These are phyloP conservation scores for Rosalia funebris DNA, from an alignment of 2,888 invertebrate species.

Conservation along the genomic window DNA sequence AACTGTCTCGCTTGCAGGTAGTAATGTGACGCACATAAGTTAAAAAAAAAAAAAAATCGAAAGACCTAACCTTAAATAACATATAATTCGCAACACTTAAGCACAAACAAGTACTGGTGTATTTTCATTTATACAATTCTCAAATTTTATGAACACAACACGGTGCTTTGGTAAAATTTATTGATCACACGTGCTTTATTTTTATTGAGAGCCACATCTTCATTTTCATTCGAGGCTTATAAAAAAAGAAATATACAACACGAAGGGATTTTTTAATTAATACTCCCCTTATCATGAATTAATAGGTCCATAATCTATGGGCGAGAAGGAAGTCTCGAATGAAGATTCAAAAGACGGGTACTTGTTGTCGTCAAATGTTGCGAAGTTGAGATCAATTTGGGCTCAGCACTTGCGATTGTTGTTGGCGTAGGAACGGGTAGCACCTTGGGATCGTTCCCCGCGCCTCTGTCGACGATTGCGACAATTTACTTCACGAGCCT, in stretches of 20 bases:
- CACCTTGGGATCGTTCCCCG: constrained; percentile 64
- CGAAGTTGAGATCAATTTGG: constrained; percentile 57
- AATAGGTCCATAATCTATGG: constrained; percentile 32
- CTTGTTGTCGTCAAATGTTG: constrained; percentile 36
- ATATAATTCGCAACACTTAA: constrained; percentile 33
- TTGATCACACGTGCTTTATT: constrained; percentile 44
- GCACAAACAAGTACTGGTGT: constrained; percentile 40
- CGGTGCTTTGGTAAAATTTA: constrained; percentile 61
- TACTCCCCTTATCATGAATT: constrained; percentile 51
- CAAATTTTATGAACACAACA: constrained; percentile 61
- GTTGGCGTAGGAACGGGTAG: constrained; percentile 64
- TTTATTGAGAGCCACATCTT: constrained; percentile 41
- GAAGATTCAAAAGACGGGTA: constrained; percentile 30
- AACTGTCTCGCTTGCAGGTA: constrained; percentile 23
- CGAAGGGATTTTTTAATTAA: constrained; percentile 59
- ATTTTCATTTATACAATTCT: constrained; percentile 36
- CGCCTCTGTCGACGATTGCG: constrained; percentile 64
- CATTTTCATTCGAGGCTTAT: constrained; percentile 42
- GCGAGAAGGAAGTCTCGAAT: constrained; percentile 38
- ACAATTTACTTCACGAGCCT: constrained; percentile 66
- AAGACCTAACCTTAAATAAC: constrained; percentile 25
- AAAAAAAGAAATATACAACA: constrained; percentile 39
- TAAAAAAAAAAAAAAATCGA: constrained; percentile 30
- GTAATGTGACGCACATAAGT: constrained; percentile 28
- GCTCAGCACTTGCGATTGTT: constrained; percentile 68